Base-by-base conservation (phyloP, 92 coral and sea anemone genomes). In the Parazoanthus atlanticus region DNA sequence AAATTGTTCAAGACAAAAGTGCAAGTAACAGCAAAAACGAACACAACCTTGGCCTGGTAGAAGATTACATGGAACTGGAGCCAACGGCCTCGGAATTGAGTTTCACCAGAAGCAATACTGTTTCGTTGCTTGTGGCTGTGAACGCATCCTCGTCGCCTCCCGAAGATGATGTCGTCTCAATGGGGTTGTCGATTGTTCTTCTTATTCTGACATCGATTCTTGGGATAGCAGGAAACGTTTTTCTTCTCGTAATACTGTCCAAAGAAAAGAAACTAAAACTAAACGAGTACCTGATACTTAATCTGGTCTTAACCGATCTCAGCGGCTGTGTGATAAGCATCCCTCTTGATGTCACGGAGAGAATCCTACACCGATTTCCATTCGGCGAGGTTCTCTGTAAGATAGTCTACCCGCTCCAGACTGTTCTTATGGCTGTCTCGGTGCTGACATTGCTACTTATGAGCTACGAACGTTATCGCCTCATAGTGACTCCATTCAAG, bases 401-500 rank as follows among this genome's bases (percentile, higher is more conserved):
- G 54, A 71, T 85, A 11, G 86, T 92, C 52, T 94, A 93, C 89
- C 97, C 97, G 61, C 79, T 91, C 29, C 97, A 94, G 86, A 92
- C 97, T 58, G 86, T 93, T 0, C 82, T 94, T 2, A 81, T 91
- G 66, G 89, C 90, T 6, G 92, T 91, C 32, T 94, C 95, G 15
- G 93, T 92, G 64, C 26, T 92, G 71, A 92, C 92, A n/a, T 69
- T 94, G 78, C 79, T 93, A 21, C 88, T 92, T 78, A 94, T 94
- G 97, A 89, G 95, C 71, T 80, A 89, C 52, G 97, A 94, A 56
- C 93, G 97, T 26, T 90, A 89, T 72, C 91, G 92, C 28, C 88
- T 92, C 38, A 92, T 94, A 29, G 91, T 91, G 74, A 89, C 93
- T 30, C 97, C 97, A 38, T 85, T 94, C 79, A 92, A 92, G 82